Evolutionary conservation across 2,888 invertebrate species (phyloP), one percentile per base, ranked within the genome.

Genomic region (Ganaspis brasiliensis): DNA sequence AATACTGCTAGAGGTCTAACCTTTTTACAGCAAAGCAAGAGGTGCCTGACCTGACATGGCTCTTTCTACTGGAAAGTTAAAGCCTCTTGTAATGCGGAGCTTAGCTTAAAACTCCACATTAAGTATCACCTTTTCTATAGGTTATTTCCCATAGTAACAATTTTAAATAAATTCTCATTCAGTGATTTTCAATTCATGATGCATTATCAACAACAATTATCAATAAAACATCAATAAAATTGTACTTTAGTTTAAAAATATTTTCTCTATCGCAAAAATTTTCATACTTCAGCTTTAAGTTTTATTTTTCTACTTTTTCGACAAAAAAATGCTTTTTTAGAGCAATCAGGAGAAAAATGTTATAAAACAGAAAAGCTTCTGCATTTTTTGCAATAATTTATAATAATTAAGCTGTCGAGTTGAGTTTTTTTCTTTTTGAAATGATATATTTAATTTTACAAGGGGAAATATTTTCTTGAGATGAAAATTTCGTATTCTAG

Each of bases 21-120:
- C 37, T 37, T 35, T 37, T 61, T 37, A 70, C 73, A 75, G 84
- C 78, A 79, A 79, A 81, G 82, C 83, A 76, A 81, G 79, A 82
- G 85, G 84, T 85, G 87, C 77, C 87, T 82, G 87, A 86, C 85
- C 86, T 75, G 77, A 63, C 82, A 78, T 70, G 9, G 77, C 73
- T 76, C 76, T 77, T 57, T 72, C 85, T 81, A 82, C 84, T 86
- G 71, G 55, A 52, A 75, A 78, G 73, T 70, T 61, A 61, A 61
- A 19, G 37, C 31, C 31, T 59, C 59, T 12, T n/a, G 31, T 26
- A 24, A 14, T 72, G 8, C 37, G 19, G 16, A 19, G 37, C 49
- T 72, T 55, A 55, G 55, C 24, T 21, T 19, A 56, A 56, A 56
- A 24, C 14, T 21, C 3, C 24, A 56, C 12, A 5, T 56, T 19